A percentile compares a stretch with the other conserved stretches of the same genome.
phyloP scores from a whole-genome alignment of 1,140 invertebrate species.

The Helicoverpa zea region DNA sequence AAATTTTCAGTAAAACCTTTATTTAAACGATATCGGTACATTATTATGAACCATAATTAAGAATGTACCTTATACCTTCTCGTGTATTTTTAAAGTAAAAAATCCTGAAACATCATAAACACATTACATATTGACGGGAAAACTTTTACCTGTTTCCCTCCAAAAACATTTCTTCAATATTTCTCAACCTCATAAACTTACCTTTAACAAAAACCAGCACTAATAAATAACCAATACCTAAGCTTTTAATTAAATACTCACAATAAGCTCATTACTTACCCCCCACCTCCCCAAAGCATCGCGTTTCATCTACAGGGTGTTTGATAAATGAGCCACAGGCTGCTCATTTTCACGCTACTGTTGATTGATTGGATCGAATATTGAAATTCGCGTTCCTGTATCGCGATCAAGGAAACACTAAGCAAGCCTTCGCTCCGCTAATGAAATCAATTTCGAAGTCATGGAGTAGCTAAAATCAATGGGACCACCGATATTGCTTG shows the following conservation, averaged over 20 bases:
- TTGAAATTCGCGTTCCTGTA: constrained; percentile 64
- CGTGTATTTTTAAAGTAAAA: too few species aligned
- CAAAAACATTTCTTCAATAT: too few species aligned
- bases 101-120: too few species aligned
- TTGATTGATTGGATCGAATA: constrained; percentile 75
- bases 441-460: constrained; percentile 45
- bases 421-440: constrained; percentile 23
- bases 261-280: constrained; percentile 43
- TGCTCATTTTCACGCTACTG: constrained; percentile 63
- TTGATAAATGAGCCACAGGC: constrained; percentile 70
- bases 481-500: constrained; percentile 23
- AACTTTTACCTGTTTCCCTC: too few species aligned
- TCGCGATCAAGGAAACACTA: constrained; percentile 50
- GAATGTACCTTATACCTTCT: too few species aligned
- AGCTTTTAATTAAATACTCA: constrained; percentile 13
- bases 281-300: constrained; percentile 46
- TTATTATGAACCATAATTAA: too few species aligned
- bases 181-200: too few species aligned
- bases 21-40: too few species aligned
- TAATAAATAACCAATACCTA: not conserved
- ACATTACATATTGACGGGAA: too few species aligned
- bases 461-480: constrained; percentile 32
- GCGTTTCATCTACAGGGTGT: constrained; percentile 65
- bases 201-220: too few species aligned
- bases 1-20: too few species aligned